Evolutionary conservation across 1,140 invertebrate species (phyloP).

Genomic region (Aphis craccivora): DNA sequence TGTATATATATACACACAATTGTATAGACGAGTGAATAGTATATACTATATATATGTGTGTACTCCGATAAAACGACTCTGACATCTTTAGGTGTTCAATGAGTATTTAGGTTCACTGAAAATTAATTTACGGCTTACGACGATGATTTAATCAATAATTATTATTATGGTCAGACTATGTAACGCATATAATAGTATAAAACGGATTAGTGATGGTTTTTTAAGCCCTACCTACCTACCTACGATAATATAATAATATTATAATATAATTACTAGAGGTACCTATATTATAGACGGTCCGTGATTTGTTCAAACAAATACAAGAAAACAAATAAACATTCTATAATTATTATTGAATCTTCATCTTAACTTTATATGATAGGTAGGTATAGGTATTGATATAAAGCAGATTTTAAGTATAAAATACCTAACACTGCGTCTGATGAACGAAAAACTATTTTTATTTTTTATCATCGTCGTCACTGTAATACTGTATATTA

Average conservation of each 20-base stretch:
- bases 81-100: constrained; percentile 14
- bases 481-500: not conserved
- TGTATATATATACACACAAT: not conserved
- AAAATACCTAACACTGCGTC: not conserved
- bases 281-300: no score
- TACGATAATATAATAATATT: not conserved
- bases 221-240: not conserved
- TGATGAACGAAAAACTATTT: not conserved
- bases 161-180: not conserved
- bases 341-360: not conserved
- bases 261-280: no score
- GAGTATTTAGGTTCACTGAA: constrained; percentile 9
- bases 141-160: constrained; percentile 17
- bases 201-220: not conserved
- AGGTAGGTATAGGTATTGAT: no score
- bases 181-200: not conserved
- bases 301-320: not conserved
- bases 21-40: not conserved
- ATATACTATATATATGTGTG: not conserved
- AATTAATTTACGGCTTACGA: not conserved
- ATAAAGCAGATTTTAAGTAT: not conserved
- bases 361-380: not conserved
- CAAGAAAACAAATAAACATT: not conserved
- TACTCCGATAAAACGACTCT: not conserved
- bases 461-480: not conserved